Conservation (phyloP, 2,888 invertebrate genomes). For the Kuschelorhynchus macadamiae region DNA sequence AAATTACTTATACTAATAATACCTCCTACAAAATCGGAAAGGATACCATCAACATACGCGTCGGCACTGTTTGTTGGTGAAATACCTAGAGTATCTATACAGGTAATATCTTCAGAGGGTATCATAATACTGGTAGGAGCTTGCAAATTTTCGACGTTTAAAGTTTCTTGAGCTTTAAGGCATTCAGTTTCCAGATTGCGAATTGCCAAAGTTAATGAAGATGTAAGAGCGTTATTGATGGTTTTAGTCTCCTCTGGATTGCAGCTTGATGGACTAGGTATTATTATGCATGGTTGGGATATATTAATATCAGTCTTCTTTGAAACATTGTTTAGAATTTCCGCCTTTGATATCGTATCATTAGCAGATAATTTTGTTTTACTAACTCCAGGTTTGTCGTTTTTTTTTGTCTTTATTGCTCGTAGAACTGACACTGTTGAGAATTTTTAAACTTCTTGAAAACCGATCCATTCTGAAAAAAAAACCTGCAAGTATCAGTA, state of each 20-base stretch:
- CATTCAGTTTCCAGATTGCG: too few relatives aligned
- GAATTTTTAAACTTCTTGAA: too few relatives aligned
- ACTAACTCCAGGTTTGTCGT: not conserved
- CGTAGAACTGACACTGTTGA: too few relatives aligned
- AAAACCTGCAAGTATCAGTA: too few relatives aligned
- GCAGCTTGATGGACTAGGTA: not conserved
- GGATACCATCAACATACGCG: too few relatives aligned
- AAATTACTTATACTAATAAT: not conserved
- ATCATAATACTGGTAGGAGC: too few relatives aligned
- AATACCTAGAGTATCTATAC: not conserved
- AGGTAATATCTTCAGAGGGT: slow-evolving; percentile 9
- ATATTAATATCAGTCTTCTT: not conserved
- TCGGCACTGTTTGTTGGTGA: not conserved
- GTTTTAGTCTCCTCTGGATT: too few relatives aligned
- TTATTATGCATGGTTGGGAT: slow-evolving; percentile 9
- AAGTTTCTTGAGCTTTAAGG: slow-evolving; percentile 4
- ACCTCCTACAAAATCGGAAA: not conserved
- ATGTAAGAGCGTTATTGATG: too few relatives aligned
- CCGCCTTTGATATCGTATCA: not conserved
- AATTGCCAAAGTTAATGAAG: too few relatives aligned
- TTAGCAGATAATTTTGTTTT: slow-evolving; percentile 3
- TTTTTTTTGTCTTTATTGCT: not conserved
- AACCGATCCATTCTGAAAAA: too few relatives aligned
- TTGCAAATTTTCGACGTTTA: slow-evolving; percentile 2
- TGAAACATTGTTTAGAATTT: not conserved